Percentiles rank a stretch among this genome's conserved stretches.
phyloP scores from a whole-genome alignment of 2,113 vertebrate genomes.

The Colaptes auratus region DNA sequence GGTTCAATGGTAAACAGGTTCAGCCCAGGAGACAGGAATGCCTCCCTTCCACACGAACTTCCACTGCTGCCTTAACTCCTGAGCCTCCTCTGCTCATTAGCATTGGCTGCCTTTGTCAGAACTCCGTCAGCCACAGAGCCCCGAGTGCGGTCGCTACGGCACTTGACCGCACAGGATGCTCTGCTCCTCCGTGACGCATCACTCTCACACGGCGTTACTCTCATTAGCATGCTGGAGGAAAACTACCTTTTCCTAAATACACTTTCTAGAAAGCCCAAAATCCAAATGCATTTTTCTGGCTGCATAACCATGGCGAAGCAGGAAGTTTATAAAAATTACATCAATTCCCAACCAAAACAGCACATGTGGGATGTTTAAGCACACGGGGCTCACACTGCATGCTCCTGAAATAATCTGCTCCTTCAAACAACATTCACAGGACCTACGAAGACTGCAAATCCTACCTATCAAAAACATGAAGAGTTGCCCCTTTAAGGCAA shows the following conservation, averaged over 20 bases:
- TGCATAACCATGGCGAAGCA: neutral
- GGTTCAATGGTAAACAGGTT: neutral
- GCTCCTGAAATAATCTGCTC: neutral
- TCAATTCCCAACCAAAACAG: neutral
- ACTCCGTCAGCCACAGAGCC: neutral
- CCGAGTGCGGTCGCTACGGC: rapidly evolving
- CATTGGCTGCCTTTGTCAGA: neutral
- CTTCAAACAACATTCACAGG: neutral
- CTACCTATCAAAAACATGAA: rapidly evolving
- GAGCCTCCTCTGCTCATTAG: neutral
- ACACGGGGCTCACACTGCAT: neutral
- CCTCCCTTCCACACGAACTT: neutral
- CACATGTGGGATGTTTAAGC: neutral
- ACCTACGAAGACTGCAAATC: neutral
- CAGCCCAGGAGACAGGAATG: neutral
- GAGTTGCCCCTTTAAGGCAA: neutral
- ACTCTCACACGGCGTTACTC: neutral
- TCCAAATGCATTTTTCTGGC: neutral
- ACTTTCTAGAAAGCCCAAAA: neutral
- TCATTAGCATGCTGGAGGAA: neutral
- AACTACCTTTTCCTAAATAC: neutral
- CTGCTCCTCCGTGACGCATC: neutral
- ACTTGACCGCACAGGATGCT: neutral
- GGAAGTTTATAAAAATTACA: neutral
- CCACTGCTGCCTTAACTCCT: neutral